These are phyloP conservation scores for Sebastes matsubarae DNA, from an alignment of 2,797 vertebrate genomes.

Conservation along the genomic window DNA sequence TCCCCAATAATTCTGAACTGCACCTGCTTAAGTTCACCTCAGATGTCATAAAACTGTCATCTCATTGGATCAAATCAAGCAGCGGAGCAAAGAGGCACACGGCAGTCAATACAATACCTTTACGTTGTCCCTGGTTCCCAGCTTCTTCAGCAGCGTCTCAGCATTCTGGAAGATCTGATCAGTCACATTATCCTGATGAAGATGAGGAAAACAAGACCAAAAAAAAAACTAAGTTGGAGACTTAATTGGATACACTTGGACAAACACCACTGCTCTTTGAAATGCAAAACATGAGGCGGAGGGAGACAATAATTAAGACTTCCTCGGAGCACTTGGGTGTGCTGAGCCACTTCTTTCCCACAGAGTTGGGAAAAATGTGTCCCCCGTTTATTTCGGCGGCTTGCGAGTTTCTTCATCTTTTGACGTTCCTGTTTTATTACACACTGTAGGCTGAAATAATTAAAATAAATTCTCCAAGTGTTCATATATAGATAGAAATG, in stretches of 20 bases:
- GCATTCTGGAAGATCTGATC: constrained; percentile 87
- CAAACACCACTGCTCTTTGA: constrained; percentile 71
- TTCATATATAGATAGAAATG: background rate
- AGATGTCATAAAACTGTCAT: constrained; percentile 13
- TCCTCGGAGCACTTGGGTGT: constrained; percentile 39
- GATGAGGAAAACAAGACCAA: constrained; percentile 41
- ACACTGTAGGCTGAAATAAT: constrained; percentile 48
- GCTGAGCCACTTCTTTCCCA: constrained; percentile 60
- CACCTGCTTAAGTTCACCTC: constrained; percentile 4
- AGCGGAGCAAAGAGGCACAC: background rate
- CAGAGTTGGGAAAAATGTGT: constrained; percentile 26
- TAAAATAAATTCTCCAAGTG: constrained; percentile 1
- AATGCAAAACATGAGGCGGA: constrained; percentile 71
- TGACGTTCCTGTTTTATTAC: constrained; percentile 44
- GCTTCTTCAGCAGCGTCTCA: constrained; percentile 86
- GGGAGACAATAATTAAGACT: constrained; percentile 60
- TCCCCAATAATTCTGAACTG: background rate
- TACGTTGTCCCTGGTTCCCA: constrained; percentile 91
- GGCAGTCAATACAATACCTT: constrained; percentile 86
- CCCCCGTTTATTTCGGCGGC: constrained; percentile 38
- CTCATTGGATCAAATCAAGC: background rate
- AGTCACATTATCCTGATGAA: constrained; percentile 86
- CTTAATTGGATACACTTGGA: constrained; percentile 79
- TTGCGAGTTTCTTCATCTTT: background rate
- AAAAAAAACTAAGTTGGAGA: constrained; percentile 36